Conservation (phyloP, 2,888 invertebrate species). For the Petrolisthes cinctipes region DNA sequence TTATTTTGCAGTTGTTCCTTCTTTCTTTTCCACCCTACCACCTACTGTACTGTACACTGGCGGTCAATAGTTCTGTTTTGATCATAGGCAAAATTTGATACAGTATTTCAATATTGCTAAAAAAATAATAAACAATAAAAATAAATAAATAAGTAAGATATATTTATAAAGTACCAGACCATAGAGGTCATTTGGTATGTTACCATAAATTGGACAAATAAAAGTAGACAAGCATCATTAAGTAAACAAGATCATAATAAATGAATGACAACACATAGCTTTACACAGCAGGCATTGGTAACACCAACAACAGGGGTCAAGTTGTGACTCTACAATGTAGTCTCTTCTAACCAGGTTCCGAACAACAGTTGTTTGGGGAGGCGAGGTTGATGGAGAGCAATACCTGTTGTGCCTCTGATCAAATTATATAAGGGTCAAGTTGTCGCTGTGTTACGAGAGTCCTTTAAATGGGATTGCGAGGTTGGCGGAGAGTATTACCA, state of each 20-base stretch:
- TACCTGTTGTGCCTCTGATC: too few relatives aligned
- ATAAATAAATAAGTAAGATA: not conserved
- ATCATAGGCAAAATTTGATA: too few relatives aligned
- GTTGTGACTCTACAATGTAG: not conserved
- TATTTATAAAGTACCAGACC: not conserved
- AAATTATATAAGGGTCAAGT: too few relatives aligned
- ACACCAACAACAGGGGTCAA: not conserved
- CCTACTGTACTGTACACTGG: not conserved
- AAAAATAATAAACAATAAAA: not conserved
- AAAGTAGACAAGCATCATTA: not conserved
- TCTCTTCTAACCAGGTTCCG: not conserved
- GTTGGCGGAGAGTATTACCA: too few relatives aligned
- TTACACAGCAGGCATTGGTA: not conserved
- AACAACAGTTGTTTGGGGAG: too few relatives aligned
- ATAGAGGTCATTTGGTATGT: too few relatives aligned
- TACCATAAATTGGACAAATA: too few relatives aligned
- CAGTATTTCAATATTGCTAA: too few relatives aligned
- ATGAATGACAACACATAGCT: not conserved
- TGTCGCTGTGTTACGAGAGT: too few relatives aligned
- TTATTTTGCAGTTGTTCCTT: constrained; percentile 3
- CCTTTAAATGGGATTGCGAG: too few relatives aligned
- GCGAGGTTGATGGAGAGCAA: too few relatives aligned
- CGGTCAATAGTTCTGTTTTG: too few relatives aligned
- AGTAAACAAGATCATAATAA: not conserved
- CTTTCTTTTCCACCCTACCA: not conserved